Base-by-base conservation (phyloP, 2,888 invertebrate genomes). In the Pegoplata infirma region DNA sequence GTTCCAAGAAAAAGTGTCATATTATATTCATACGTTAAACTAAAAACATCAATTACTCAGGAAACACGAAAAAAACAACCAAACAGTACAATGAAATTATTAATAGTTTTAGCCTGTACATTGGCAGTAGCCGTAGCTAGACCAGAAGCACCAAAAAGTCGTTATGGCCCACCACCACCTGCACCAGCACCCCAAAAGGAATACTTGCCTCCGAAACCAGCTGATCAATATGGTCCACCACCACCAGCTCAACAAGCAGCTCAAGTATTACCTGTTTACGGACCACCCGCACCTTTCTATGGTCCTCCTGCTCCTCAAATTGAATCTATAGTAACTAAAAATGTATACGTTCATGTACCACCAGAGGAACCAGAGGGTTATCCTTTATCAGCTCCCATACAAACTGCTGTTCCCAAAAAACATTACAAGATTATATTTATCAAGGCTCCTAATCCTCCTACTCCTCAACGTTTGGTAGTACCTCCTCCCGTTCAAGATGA, bases 401-500 rank as follows among this genome's bases (percentile, higher is more conserved):
- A 90, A 72, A 87, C 88, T 1, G 88, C 90, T 7, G 88, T 89
- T 53, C 90, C 91, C 25, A 91, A 91, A 82, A 91, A 91, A 73
- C 91, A 91, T 84, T 91, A 92, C 85, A 91, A 92, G 84, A 91
- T 92, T 82, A 91, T 92, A 77, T 92, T 92, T 87, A 92, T 92
- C 82, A 91, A 92, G 85, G 91, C 91, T 23, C 91, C 91, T 17
- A 90, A 90, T 74, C 89, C 91, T 64, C 90, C 90, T 10, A 89
- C 90, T 6, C 91, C 90, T 12, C 88, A 89, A 67, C 90, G 89
- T 28, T 91, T 91, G 75, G 88, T 90, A 53, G 84, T 91, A 72
- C 91, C 93, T 23, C 89, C 94, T 64, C 94, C 95, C 83, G 94
- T 94, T 23, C 96, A 95, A 89, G 95, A 96, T 86, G 96, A 96